Percentiles rank a stretch among this genome's conserved stretches.
Conservation (phyloP, 53 echinoderm and acorn worm genomes). For the Paracentrotus lividus region DNA sequence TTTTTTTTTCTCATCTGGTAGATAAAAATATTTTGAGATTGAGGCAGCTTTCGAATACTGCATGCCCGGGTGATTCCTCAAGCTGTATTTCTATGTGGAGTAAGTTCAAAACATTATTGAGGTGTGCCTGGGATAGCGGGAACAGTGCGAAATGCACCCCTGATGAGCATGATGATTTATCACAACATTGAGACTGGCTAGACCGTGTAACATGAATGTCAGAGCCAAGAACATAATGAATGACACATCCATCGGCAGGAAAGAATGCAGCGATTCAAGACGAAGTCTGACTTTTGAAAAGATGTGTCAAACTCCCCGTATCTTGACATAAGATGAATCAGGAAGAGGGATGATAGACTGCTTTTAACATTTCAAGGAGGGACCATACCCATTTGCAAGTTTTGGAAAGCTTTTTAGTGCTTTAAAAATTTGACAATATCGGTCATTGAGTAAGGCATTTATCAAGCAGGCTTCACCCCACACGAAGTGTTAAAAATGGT, state of each 20-base stretch:
- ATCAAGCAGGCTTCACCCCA: no score
- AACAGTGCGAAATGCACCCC: no score
- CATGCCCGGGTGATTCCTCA: no score
- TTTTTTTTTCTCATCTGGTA: no score
- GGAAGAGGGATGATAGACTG: not conserved
- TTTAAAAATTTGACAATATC: no score
- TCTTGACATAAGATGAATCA: constrained; percentile 28
- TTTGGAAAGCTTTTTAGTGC: not conserved
- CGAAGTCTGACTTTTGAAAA: constrained; percentile 6
- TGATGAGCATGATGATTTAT: constrained; percentile 15
- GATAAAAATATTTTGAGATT: no score
- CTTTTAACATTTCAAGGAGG: not conserved
- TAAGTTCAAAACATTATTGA: no score
- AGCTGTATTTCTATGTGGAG: no score
- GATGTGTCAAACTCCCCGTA: constrained; percentile 32
- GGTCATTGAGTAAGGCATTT: no score
- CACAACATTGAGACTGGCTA: constrained; percentile 36
- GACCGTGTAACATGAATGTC: constrained; percentile 26
- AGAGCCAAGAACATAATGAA: constrained; percentile 35
- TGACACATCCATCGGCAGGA: constrained; percentile 30
- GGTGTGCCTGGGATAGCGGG: no score
- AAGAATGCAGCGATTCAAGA: constrained; percentile 46
- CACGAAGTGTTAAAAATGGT: no score
- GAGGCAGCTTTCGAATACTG: no score
- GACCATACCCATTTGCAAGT: not conserved